These are phyloP conservation scores for Drepana arcuata DNA, from an alignment of 1,140 invertebrate genomes.

Conservation along the genomic window DNA sequence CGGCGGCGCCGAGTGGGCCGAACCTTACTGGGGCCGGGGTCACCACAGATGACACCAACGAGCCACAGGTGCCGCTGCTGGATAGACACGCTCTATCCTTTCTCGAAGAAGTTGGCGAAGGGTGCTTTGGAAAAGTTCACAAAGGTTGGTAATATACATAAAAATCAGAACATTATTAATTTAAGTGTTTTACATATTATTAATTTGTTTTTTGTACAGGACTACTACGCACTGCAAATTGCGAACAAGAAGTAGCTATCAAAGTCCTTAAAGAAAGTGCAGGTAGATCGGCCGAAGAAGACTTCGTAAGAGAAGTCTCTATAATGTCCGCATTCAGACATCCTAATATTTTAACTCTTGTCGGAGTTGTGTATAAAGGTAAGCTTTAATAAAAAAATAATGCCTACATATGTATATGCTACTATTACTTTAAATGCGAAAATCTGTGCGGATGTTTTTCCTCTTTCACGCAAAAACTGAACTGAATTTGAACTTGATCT, in stretches of 20 bases:
- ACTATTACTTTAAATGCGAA: too few species aligned
- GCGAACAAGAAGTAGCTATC: constrained; percentile 80
- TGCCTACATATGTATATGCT: too few species aligned
- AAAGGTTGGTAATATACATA: constrained; percentile 85
- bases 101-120: constrained; percentile 87
- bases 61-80: constrained; percentile 74
- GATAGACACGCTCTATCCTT: constrained; percentile 77
- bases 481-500: too few species aligned
- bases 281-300: constrained; percentile 85
- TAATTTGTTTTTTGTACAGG: too few species aligned
- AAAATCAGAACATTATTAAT: too few species aligned
- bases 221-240: constrained; percentile 67
- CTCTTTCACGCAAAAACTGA: too few species aligned
- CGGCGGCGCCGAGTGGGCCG: constrained; percentile 7
- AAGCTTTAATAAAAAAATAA: too few species aligned
- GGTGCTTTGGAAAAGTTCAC: constrained; percentile 93
- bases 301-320: constrained; percentile 91
- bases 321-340: constrained; percentile 93
- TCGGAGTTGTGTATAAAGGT: constrained; percentile 86
- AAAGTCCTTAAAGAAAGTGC: constrained; percentile 89
- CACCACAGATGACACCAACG: constrained; percentile 46
- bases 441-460: too few species aligned
- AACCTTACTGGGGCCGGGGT: constrained; percentile 12
- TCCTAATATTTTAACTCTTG: constrained; percentile 87
- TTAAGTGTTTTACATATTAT: neutral